A percentile compares a stretch with the other conserved stretches of the same genome.
Evolutionary conservation across 1,140 invertebrate species (phyloP).

Genomic region (Drosophila bipectinata): DNA sequence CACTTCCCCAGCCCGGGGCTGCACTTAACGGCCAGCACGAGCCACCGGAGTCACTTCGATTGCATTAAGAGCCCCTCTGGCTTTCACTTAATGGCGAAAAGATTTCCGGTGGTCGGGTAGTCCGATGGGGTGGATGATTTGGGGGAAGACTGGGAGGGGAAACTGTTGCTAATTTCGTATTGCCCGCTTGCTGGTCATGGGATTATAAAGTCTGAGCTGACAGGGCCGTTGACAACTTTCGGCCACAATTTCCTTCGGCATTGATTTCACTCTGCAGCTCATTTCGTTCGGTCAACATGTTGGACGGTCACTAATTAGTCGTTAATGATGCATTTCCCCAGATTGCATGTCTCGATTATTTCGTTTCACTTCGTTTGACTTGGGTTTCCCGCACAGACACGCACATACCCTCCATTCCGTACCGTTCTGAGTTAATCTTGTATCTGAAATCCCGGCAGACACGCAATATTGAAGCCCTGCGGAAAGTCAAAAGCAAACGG

Average conservation of each 20-base stretch:
- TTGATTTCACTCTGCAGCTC: conserved; percentile 51
- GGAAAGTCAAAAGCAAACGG: conserved; percentile 40
- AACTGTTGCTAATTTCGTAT: conserved; percentile 66
- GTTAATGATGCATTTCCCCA: conserved; percentile 73
- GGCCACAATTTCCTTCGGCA: conserved; percentile 29
- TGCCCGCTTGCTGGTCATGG: conserved; percentile 27
- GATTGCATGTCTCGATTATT: conserved; percentile 64
- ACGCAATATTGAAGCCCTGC: conserved; percentile 72
- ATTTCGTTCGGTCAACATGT: conserved; percentile 42
- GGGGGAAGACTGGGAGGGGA: background rate
- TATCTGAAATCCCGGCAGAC: conserved; percentile 48
- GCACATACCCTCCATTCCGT: conserved; percentile 20
- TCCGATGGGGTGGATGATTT: background rate
- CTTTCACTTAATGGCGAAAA: conserved; percentile 24
- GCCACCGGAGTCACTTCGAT: conserved; percentile 38
- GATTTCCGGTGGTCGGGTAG: conserved; percentile 3
- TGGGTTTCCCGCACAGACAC: conserved; percentile 11
- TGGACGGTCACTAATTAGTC: conserved; percentile 63
- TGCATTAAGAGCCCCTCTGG: conserved; percentile 61
- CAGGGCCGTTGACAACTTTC: conserved; percentile 9
- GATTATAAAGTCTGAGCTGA: conserved; percentile 58
- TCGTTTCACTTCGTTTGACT: conserved; percentile 36
- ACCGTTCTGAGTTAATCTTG: conserved; percentile 33
- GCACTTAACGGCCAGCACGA: conserved; percentile 70
- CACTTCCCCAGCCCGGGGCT: conserved; percentile 39